phyloP scores from a whole-genome alignment of 2,113 vertebrate genomes.

The Glaucomys volans region DNA sequence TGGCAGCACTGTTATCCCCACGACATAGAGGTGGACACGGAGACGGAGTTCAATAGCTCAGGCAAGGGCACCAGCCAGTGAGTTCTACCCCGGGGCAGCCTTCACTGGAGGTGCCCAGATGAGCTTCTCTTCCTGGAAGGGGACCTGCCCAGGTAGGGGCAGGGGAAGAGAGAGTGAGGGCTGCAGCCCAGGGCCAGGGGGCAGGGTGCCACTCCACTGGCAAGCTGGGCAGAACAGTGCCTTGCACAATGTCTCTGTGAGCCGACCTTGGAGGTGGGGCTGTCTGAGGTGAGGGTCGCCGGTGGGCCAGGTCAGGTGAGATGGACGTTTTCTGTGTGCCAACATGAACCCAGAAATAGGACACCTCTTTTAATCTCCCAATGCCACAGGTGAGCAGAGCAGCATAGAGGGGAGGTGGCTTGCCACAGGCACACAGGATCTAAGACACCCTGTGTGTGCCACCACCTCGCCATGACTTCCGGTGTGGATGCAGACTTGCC shows the following conservation, averaged over 20 bases:
- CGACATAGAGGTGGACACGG: neutral
- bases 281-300: too few relatives aligned
- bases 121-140: neutral
- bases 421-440: neutral
- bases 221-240: too few relatives aligned
- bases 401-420: neutral
- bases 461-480: rapidly evolving
- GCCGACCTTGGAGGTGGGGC: too few relatives aligned
- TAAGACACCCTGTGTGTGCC: neutral
- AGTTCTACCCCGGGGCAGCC: neutral
- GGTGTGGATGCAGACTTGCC: neutral
- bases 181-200: too few relatives aligned
- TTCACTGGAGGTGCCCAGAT: neutral
- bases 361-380: neutral
- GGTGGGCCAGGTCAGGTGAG: neutral
- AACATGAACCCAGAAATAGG: neutral
- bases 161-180: neutral
- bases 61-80: neutral
- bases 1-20: rapidly evolving
- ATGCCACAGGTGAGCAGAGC: neutral
- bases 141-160: neutral
- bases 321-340: neutral
- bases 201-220: too few relatives aligned
- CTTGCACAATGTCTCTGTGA: neutral
- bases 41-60: rapidly evolving